Percentiles rank a stretch among this genome's conserved stretches.
These are phyloP conservation scores for Epinephelus awoara DNA, from an alignment of 2,797 vertebrate genomes.

Conservation along the genomic window DNA sequence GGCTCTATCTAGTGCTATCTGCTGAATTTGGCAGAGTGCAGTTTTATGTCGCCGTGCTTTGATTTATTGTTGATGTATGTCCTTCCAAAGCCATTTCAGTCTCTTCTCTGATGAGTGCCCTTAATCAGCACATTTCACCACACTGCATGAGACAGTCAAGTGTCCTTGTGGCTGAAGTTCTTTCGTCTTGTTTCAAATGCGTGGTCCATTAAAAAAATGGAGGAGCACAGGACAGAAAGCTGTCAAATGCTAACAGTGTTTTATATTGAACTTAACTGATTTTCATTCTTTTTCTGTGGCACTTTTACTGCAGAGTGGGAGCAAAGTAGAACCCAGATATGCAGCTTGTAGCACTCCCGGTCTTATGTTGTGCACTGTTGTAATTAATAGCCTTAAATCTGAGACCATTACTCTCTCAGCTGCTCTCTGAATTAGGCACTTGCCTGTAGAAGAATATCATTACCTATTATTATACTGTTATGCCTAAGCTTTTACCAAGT, in stretches of 20 bases:
- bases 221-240: constrained; percentile 9
- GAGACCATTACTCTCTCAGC: constrained; percentile 15
- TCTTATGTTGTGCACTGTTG: neutral
- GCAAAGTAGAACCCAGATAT: constrained; percentile 24
- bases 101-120: constrained; percentile 63
- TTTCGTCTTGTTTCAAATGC: constrained; percentile 22
- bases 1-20: constrained; percentile 20
- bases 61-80: constrained; percentile 71
- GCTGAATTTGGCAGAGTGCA: constrained; percentile 48
- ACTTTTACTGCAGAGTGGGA: constrained; percentile 5
- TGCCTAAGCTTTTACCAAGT: neutral
- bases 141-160: constrained; percentile 39
- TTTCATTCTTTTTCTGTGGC: constrained; percentile 1
- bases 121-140: constrained; percentile 69
- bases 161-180: constrained; percentile 53
- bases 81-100: constrained; percentile 69
- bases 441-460: constrained; percentile 6
- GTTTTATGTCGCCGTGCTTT: constrained; percentile 47
- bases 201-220: constrained; percentile 15
- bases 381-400: constrained; percentile 30
- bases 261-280: constrained; percentile 10
- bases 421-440: constrained; percentile 20
- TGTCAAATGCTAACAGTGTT: constrained; percentile 22
- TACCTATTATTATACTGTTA: constrained; percentile 10
- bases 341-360: constrained; percentile 7